Evolutionary conservation across 2,797 vertebrate species (phyloP), one percentile per base, ranked within the genome.

Genomic region (Gambelia wislizenii): DNA sequence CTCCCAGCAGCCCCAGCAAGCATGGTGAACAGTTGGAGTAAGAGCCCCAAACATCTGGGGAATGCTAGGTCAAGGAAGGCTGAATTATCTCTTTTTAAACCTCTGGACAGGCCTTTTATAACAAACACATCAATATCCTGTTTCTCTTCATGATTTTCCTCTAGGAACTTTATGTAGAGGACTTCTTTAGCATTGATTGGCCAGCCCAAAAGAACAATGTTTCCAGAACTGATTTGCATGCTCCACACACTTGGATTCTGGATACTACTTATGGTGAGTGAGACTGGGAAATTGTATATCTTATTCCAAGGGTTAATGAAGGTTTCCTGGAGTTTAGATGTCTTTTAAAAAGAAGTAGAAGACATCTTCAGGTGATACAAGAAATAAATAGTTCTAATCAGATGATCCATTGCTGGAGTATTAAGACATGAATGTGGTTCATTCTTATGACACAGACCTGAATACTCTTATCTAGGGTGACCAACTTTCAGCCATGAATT

Each of bases 121-220:
- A 49, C 47, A 49, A 49, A 8, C 8, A 49, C 47, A 49, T 49
- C 47, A 49, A 49, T 49, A 49, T 49, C 47, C 47, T 49, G 20
- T 54, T 81, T 0, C 2, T 30, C 3, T 54, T 56, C 85, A n/a
- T 76, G 87, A 67, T 80, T 85, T 33, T 7, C 59, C 75, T 79
- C 9, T 80, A 99, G 99, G 99, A 99, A 95, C 97, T 99, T 59
- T 99, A 99, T 0, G 89, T 98, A 78, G 97, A 99, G 86, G 98
- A 99, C 93, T 99, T 98, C 0, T 18, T 80, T 69, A 94, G 95
- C 90, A 98, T 99, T 36, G 86, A 98, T 95, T 99, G 99, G 98
- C 97, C 97, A 0, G 97, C 97, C 2, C 99, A 99, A 96, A 98
- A 97, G 94, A 98, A 97, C 97, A 98, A 98, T 0, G 96, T 99